Base-by-base conservation (phyloP, 2,797 vertebrate species). In the Ciconia nigra region DNA sequence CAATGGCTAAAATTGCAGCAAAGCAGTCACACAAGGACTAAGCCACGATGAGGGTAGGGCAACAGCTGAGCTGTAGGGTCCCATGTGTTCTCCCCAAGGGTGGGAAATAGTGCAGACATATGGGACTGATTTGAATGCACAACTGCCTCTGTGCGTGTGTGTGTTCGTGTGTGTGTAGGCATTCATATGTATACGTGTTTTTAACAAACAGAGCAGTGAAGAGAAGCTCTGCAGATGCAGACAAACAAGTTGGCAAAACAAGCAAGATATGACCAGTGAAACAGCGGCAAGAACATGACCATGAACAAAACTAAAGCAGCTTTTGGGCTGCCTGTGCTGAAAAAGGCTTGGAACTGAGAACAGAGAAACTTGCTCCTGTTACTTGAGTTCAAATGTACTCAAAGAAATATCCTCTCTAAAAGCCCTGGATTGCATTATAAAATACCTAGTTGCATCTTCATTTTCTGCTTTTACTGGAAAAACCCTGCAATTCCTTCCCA, bases 401-500 rank as follows among this genome's bases (percentile, higher is more conserved):
- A 20, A 14, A 76, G 37, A 87, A 92, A 92, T 67, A 85, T 0
- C 12, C 39, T 73, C 66, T 80, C 55, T 57, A 73, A 73, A 80
- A 70, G 46, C 22, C 29, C 42, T 72, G 63, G 26, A 59, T 2
- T 89, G 21, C 51, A 80, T 83, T 35, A 89, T 12, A 70, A 91
- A 87, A 86, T 44, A 77, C 47, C 62, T 79, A 66, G 14, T 42
- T 44, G 20, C n/a, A 47, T 63, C 57, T 77, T 77, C 8, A 70
- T 62, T 80, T 87, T 83, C 55, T 83, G 83, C 41, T 91, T 80
- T 70, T 55, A 85, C 35, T 70, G 67, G 55, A 93, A 91, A 95
- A 62, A 77, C 10, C 14, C 55, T 24, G n/a, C 3, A 3, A 55
- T 46, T 70, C 63, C 59, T 82, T 61, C 35, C 66, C 73, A 83